Conservation (phyloP, 2,113 vertebrate genomes). For the Neolamprologus fasciatus region DNA sequence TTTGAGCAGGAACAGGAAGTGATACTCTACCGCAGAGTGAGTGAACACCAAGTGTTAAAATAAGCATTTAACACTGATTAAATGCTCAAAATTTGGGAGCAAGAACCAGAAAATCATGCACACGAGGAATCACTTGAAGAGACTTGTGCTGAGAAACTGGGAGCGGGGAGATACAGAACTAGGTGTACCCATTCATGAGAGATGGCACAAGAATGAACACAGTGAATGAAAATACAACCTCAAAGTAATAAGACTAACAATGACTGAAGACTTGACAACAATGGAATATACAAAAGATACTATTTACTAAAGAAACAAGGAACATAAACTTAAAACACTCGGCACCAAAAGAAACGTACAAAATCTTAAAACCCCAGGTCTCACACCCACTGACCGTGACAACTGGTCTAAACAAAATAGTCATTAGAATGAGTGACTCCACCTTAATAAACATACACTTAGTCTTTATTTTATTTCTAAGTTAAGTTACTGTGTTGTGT, state of each 20-base stretch:
- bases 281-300: background rate
- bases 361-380: background rate
- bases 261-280: background rate
- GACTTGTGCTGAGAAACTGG: background rate
- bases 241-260: background rate
- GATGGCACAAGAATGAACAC: background rate
- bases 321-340: background rate
- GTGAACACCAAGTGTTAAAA: background rate
- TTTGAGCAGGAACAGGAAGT: background rate
- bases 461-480: background rate
- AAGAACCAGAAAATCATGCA: background rate
- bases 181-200: background rate
- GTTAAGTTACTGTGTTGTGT: background rate
- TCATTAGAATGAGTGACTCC: background rate
- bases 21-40: background rate
- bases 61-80: background rate
- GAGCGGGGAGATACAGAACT: background rate
- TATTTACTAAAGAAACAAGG: background rate
- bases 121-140: background rate
- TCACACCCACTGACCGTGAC: background rate
- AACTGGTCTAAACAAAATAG: background rate
- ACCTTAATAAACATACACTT: background rate
- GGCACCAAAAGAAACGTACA: background rate
- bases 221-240: background rate
- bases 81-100: background rate